Percentiles rank a stretch among this genome's conserved stretches.
Conservation (phyloP, 1,140 invertebrate genomes). For the Lasioglossum albipes region DNA sequence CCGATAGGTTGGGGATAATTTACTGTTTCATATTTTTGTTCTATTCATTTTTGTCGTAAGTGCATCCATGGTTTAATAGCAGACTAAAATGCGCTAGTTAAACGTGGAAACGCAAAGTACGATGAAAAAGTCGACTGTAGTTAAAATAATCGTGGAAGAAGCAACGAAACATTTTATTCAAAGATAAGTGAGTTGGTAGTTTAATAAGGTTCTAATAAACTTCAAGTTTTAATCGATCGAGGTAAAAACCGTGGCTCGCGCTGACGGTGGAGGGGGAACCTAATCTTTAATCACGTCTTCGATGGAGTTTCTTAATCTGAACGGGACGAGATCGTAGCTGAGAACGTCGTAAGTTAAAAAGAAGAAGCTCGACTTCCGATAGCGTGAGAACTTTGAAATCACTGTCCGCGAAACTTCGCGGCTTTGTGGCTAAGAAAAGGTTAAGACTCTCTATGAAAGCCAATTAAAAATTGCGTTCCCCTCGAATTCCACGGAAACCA, state of each 20-base stretch:
- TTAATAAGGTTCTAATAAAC: conserved; percentile 58
- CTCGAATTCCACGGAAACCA: not conserved
- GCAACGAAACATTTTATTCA: conserved; percentile 8
- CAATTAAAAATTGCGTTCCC: conserved; percentile 57
- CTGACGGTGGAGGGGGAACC: conserved; percentile 37
- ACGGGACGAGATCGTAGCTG: conserved; percentile 43
- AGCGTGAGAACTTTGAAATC: conserved; percentile 55
- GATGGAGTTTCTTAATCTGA: conserved; percentile 64
- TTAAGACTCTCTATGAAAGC: conserved; percentile 41
- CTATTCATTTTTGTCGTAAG: no score
- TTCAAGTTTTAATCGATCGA: conserved; percentile 57
- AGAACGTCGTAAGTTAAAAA: conserved; percentile 52
- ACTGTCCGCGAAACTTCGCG: conserved; percentile 50
- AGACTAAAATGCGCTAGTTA: not conserved
- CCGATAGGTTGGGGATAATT: no score
- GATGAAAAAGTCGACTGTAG: not conserved
- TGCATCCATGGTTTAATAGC: no score
- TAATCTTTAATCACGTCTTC: conserved; percentile 63
- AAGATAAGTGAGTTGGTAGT: conserved; percentile 30
- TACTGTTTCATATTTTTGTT: no score
- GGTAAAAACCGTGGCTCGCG: conserved; percentile 36
- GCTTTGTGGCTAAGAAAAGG: conserved; percentile 31
- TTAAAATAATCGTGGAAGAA: not conserved
- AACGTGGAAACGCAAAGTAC: not conserved
- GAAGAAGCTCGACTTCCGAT: conserved; percentile 47